Percentiles rank a stretch among this genome's conserved stretches.
Conservation (phyloP, 37 sponge, comb jelly and placozoan species). For the Ianthella basta region DNA sequence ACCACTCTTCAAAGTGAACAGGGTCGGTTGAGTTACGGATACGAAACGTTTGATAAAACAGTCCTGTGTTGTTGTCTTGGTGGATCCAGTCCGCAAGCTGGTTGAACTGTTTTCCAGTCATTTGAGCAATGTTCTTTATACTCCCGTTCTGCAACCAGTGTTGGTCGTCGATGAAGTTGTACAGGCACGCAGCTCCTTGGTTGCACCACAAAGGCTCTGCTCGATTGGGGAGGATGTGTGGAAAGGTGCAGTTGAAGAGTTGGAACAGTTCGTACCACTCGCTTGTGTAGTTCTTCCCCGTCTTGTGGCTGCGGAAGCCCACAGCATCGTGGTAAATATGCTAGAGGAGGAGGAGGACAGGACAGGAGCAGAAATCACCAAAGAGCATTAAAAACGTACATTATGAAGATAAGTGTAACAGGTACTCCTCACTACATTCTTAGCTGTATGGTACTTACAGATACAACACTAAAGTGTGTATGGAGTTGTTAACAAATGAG, state of each 20-base stretch:
- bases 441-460: too few species aligned
- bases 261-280: slow-evolving; percentile 79
- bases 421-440: too few species aligned
- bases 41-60: slow-evolving; percentile 68
- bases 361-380: too few species aligned
- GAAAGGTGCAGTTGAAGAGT: slow-evolving; percentile 77
- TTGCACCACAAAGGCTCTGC: slow-evolving; percentile 73
- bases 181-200: slow-evolving; percentile 76
- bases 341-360: background rate
- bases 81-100: slow-evolving; percentile 55
- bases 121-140: slow-evolving; percentile 36
- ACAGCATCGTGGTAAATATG: slow-evolving; percentile 73
- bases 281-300: slow-evolving; percentile 63
- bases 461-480: too few species aligned
- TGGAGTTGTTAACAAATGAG: too few species aligned
- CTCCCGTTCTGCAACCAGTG: slow-evolving; percentile 63
- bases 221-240: slow-evolving; percentile 41
- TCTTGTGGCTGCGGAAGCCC: slow-evolving; percentile 57
- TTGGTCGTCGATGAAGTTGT: slow-evolving; percentile 50
- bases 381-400: too few species aligned
- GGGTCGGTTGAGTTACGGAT: slow-evolving; percentile 41
- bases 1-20: slow-evolving; percentile 44
- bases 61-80: slow-evolving; percentile 64
- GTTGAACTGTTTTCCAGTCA: slow-evolving; percentile 63
- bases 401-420: too few species aligned